Evolutionary conservation across 2,113 vertebrate species (phyloP).

Genomic region (Urocynchramus pylzowi): DNA sequence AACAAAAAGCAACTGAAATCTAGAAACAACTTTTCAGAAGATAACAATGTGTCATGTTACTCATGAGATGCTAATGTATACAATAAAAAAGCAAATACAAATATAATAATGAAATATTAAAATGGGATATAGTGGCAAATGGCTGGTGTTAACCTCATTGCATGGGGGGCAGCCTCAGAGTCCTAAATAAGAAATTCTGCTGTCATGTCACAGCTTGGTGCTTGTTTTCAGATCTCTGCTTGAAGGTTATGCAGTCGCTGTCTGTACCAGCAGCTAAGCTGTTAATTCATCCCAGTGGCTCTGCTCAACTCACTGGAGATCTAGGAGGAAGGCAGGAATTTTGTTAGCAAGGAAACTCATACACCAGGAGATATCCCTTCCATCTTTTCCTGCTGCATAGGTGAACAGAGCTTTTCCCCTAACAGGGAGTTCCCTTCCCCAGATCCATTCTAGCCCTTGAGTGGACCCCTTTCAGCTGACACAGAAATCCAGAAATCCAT

Average conservation of each 20-base stretch:
- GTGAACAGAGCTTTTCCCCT: not conserved
- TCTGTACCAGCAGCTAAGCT: not conserved
- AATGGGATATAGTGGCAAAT: not conserved
- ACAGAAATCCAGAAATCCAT: not conserved
- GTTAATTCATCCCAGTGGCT: not conserved
- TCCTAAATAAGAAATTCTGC: not conserved
- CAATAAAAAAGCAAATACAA: not conserved
- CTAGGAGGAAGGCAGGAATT: not conserved
- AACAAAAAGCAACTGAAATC: not conserved
- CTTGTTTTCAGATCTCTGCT: not conserved
- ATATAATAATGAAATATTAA: not conserved
- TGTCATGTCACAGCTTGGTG: not conserved
- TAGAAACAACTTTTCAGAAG: not conserved
- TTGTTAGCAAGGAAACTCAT: not conserved
- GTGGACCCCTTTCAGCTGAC: not conserved
- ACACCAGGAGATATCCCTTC: not conserved
- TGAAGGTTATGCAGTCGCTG: not conserved
- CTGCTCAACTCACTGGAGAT: not conserved
- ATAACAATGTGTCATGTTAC: not conserved
- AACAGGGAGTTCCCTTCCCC: not conserved
- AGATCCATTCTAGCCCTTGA: not conserved
- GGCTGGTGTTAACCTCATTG: not conserved
- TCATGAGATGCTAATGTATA: not conserved
- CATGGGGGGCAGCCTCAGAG: not conserved
- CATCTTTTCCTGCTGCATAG: not conserved